Evolutionary conservation across 2,888 invertebrate genomes (phyloP), one percentile per base, ranked within the genome.

Genomic region (Leptopilina myrica): DNA sequence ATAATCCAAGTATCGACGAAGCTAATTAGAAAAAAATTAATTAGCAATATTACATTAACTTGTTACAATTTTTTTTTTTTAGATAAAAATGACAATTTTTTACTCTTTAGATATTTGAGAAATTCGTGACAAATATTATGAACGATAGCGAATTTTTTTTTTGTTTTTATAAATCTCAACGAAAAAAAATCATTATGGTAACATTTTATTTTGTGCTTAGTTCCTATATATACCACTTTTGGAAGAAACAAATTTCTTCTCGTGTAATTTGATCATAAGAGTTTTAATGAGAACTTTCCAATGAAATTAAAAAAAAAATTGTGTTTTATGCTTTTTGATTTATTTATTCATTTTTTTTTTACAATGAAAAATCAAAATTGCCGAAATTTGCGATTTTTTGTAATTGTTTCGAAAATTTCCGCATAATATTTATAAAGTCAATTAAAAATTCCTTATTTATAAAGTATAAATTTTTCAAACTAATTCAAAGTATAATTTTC

Each of bases 131-230:
- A 73, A 73, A 56, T 73, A 73, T 73, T 73, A 73, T 73, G 73
- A 56, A 2, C 40, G 33, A 73, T 59, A 15, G 26, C 46, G 46
- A 69, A 26, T 9, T 3, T 53, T 67, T 49, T 67, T 15, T 20
- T 12, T 20, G 9, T 26, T 33, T 33, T 33, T 69, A 20, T 43
- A 43, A 73, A 20, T 53, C 33, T 73, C 33, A 59, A 49, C 49
- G 11, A 49, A 49, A 49, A 49, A 73, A 73, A 73, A 73, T 73
- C n/a, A 73, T 73, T 73, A 56, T 73, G 73, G 73, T 73, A 73
- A 73, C 73, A 56, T 73, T 73, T 33, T 73, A 73, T 33, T 73
- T 73, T 73, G 73, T 73, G 73, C 73, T 73, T 73, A 73, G 53
- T 73, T 73, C 56, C 56, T 12, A 49, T 49, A 49, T 49, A 11